Percentiles rank a stretch among this genome's conserved stretches.
Conservation (phyloP, 2,113 vertebrate species). For the Ploceus nigricollis region DNA sequence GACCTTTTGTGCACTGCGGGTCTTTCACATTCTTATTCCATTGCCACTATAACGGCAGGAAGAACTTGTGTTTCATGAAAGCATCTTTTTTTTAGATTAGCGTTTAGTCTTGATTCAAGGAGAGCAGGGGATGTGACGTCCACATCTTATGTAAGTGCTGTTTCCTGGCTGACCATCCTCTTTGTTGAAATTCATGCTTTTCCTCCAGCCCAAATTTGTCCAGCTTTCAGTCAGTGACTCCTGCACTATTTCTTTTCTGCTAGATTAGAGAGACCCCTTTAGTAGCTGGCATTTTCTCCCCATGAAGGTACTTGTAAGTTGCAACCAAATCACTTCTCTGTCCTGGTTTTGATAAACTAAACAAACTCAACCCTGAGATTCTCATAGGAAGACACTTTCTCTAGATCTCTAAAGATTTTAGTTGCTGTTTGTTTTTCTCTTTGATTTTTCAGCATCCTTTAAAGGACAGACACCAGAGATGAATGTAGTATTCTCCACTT, state of each 20-base stretch:
- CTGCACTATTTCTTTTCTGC: not conserved
- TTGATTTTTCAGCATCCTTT: not conserved
- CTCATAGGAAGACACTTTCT: not conserved
- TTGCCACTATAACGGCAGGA: not conserved
- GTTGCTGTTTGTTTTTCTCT: not conserved
- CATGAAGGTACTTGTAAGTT: not conserved
- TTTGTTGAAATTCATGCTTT: not conserved
- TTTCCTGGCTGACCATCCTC: not conserved
- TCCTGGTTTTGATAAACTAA: not conserved
- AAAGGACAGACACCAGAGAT: not conserved
- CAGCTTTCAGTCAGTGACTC: not conserved
- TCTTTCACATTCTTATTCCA: not conserved
- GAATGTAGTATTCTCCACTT: not conserved
- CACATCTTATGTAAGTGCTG: not conserved
- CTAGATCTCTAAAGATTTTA: not conserved
- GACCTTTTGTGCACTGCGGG: not conserved
- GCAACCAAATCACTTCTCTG: not conserved
- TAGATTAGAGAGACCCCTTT: not conserved
- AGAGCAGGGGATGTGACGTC: not conserved
- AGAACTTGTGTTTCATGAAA: not conserved
- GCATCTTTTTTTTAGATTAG: not conserved
- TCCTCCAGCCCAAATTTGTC: not conserved
- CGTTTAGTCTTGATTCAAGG: slow-evolving; percentile 4
- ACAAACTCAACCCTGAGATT: not conserved
- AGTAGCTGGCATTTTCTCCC: not conserved